Conservation (phyloP, 2,888 invertebrate species). For the Bhutanitis thaidina region DNA sequence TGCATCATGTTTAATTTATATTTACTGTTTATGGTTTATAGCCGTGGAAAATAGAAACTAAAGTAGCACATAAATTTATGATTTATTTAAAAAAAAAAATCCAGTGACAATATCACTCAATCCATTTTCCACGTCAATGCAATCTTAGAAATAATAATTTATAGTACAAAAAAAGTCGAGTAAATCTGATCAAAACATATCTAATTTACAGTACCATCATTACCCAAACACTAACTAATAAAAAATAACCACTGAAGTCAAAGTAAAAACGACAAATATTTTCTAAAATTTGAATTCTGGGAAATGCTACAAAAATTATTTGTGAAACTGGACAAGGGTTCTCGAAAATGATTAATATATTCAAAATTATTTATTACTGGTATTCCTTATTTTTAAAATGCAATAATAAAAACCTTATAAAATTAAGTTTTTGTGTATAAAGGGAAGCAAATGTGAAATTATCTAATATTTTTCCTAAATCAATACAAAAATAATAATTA, state of each 20-base stretch:
- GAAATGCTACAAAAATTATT: constrained; percentile 2
- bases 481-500: constrained; percentile 6
- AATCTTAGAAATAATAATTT: constrained; percentile 22
- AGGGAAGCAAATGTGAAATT: constrained; percentile 4
- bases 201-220: constrained; percentile 17
- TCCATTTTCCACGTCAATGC: constrained; percentile 58
- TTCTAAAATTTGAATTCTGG: background rate
- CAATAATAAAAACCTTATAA: constrained; percentile 3
- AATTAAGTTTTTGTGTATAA: background rate
- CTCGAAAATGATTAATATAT: background rate
- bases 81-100: constrained; percentile 43
- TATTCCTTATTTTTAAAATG: background rate
- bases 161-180: constrained; percentile 16
- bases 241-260: constrained; percentile 12
- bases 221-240: constrained; percentile 17
- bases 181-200: constrained; percentile 19
- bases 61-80: constrained; percentile 41
- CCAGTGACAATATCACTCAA: constrained; percentile 35
- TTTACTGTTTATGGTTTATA: constrained; percentile 2
- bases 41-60: constrained; percentile 68
- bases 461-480: constrained; percentile 5
- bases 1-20: constrained; percentile 2
- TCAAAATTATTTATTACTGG: background rate
- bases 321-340: background rate
- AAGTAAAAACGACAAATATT: constrained; percentile 1